Evolutionary conservation across 2,888 invertebrate genomes (phyloP).

Genomic region (Drosophila fungiperda): DNA sequence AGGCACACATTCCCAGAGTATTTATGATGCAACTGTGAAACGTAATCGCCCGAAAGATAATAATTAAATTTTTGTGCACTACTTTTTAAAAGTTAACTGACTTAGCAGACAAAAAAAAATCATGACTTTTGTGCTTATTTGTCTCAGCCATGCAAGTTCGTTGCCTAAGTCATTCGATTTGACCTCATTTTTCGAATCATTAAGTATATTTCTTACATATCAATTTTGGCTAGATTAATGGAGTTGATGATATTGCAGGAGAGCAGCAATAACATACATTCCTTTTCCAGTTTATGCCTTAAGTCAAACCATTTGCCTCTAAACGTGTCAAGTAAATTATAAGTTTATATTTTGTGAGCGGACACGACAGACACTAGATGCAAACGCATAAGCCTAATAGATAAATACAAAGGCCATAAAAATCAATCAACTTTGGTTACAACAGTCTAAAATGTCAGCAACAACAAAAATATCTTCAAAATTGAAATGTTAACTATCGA

Average conservation of each 20-base stretch:
- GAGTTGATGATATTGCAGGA: neutral
- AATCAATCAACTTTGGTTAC: slow-evolving; percentile 68
- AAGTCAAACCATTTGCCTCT: slow-evolving; percentile 34
- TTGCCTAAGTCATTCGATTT: slow-evolving; percentile 45
- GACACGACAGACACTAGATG: slow-evolving; percentile 7
- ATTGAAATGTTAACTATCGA: slow-evolving; percentile 70
- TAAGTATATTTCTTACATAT: neutral
- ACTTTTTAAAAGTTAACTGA: neutral
- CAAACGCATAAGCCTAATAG: slow-evolving; percentile 8
- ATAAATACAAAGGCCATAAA: slow-evolving; percentile 22
- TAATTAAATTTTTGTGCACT: neutral
- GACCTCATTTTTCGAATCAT: neutral
- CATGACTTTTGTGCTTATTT: neutral
- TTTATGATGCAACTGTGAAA: slow-evolving; percentile 37
- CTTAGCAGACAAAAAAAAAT: neutral
- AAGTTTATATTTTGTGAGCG: slow-evolving; percentile 65
- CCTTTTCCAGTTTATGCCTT: neutral
- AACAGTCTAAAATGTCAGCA: slow-evolving; percentile 12
- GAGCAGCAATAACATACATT: neutral
- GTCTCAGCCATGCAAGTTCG: slow-evolving; percentile 25
- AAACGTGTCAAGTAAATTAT: slow-evolving; percentile 68
- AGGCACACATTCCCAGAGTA: slow-evolving; percentile 13
- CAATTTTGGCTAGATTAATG: neutral
- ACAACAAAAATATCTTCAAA: slow-evolving; percentile 17
- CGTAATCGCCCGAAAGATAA: slow-evolving; percentile 1